Evolutionary conservation across 2,113 vertebrate species (phyloP).

Genomic region (Phoenicopterus ruber): DNA sequence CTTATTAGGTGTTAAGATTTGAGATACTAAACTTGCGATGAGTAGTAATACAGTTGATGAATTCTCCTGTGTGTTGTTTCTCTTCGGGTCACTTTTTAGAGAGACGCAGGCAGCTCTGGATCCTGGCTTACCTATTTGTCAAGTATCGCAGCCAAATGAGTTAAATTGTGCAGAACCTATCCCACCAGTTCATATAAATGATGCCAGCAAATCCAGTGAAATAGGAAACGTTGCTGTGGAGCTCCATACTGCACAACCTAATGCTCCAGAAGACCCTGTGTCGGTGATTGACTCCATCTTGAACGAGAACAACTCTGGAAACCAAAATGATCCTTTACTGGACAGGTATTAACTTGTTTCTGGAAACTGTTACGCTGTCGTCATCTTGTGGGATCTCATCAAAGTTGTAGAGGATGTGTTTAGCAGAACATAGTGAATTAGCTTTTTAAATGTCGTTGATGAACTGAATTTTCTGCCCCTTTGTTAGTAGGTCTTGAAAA

Average conservation of each 20-base stretch:
- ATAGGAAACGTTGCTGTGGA: background rate
- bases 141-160: background rate
- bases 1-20: background rate
- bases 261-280: constrained; percentile 39
- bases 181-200: background rate
- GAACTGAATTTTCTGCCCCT: background rate
- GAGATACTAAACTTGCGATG: background rate
- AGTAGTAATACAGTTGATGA: background rate
- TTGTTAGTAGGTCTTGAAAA: background rate
- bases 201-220: background rate
- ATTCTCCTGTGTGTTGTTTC: background rate
- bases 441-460: background rate
- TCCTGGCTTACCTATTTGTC: background rate
- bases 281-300: constrained; percentile 63
- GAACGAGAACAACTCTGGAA: constrained; percentile 35
- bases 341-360: constrained; percentile 47
- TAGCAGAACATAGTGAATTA: background rate
- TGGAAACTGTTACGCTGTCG: fast-evolving
- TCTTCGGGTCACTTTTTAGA: constrained; percentile 19
- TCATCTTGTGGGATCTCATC: background rate
- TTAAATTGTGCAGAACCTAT: background rate
- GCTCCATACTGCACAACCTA: constrained; percentile 6
- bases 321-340: constrained; percentile 26
- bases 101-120: background rate
- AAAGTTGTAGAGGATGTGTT: background rate